These are phyloP conservation scores for Felis chaus DNA, from an alignment of 2,113 vertebrate genomes.

Conservation along the genomic window DNA sequence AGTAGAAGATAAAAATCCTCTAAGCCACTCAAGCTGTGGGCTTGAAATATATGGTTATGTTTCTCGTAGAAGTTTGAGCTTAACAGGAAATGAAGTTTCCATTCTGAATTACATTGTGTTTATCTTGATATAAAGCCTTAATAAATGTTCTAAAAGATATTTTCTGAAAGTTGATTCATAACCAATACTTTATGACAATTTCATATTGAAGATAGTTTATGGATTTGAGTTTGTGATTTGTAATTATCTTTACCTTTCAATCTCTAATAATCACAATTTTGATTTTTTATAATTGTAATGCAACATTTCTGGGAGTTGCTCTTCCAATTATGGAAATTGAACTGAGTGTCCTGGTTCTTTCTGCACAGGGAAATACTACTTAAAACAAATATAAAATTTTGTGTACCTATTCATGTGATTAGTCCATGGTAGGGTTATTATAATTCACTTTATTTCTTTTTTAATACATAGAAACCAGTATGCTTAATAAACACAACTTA, in stretches of 20 bases:
- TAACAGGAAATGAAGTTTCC: slow-evolving; percentile 32
- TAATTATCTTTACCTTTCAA: background rate
- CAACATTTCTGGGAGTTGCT: background rate
- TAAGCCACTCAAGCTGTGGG: background rate
- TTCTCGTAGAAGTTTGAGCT: slow-evolving; percentile 6
- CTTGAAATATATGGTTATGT: slow-evolving; percentile 22
- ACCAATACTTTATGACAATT: slow-evolving; percentile 18
- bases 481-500: background rate
- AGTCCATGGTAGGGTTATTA: background rate
- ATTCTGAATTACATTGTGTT: slow-evolving; percentile 22
- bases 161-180: background rate
- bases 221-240: background rate
- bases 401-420: background rate
- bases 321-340: background rate
- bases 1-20: slow-evolving; percentile 26
- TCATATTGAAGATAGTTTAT: background rate
- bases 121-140: slow-evolving; percentile 32
- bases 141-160: slow-evolving; percentile 25
- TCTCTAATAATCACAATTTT: background rate
- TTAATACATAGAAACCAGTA: background rate
- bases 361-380: background rate
- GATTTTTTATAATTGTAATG: background rate
- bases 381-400: background rate
- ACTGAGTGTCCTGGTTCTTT: background rate
- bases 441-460: slow-evolving; percentile 21